Base-by-base conservation (phyloP, 2,113 vertebrate species). In the Chaetodon auriga region DNA sequence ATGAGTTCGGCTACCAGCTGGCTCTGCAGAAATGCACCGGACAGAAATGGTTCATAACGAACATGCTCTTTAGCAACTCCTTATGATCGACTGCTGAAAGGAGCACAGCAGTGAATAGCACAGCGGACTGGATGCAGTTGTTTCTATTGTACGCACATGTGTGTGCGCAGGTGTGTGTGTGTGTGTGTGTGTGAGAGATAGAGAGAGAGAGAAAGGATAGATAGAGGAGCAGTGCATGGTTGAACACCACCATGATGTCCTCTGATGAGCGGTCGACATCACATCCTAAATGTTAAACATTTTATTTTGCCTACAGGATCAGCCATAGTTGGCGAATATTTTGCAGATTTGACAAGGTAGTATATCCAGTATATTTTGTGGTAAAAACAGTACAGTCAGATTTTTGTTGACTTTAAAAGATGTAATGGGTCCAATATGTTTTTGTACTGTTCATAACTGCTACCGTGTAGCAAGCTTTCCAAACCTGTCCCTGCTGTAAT, bases 1-100 rank as follows among this genome's bases (percentile, higher is more conserved):
- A 93, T 55, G 97, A 99, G 85, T 99, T 98, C 21, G 97, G 97
- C 49, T 99, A 96, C 94, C 97, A 98, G 38, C 96, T 99, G 76
- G 95, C 97, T 77, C 95, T 99, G 77, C 97, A 99, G 94, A 97
- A 97, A 92, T 99, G 98, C 95, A 96, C 96, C 0, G 97, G 97
- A 87, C 98, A 99, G 85, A 97, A 94, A 82, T 99, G 98, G 98
- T 97, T 96, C 86, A 97, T 99, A 91, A 97, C 97, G 79, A 99
- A 98, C 15, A 87, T 97, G 84, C 93, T 99, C 91, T 95, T 96
- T 85, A 97, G 92, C 91, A 91, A 94, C 83, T 89, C 91, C 0
- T 94, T 95, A 72, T 97, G 96, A 96, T 93, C 90, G 62, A 54
- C 74, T 25, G 15, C 65, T 58, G 53, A 82, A 80, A 54, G 70